Evolutionary conservation across 2,888 invertebrate species (phyloP), one percentile per base, ranked within the genome.

Genomic region (Ormyrus nitidulus): DNA sequence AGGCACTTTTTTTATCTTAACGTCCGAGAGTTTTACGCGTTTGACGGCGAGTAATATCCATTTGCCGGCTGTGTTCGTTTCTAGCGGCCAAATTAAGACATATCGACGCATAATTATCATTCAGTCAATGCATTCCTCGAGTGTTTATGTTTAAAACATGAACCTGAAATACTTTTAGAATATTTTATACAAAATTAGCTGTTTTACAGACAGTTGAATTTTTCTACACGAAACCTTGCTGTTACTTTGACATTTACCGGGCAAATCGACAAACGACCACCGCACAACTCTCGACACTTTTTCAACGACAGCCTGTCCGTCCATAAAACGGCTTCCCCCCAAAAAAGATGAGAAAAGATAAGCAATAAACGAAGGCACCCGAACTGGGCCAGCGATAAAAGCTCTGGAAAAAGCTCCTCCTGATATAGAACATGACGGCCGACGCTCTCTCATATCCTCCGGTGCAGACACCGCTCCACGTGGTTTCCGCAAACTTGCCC

Each of bases 401-500:
- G 51, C 9, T 5, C 13, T 5, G 19, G 9, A 19, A 13, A 66
- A 66, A 53, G 65, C 19, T 51, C 44, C 46, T 46, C 46, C 61
- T 6, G 3, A 13, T 19, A 61, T 68, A 56, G 34, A 7, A 56
- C 0, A 51, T 4, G 61, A 19, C 19, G 19, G 19, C 19, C 51
- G 48, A 44, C 10, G 53, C 7, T 73, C 19, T 64, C 48, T 44
- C 48, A 5, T 61, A 49, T 9, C 13, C n/a, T n/a, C 46, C 19
- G n/a, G n/a, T 9, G 19, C 19, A 34, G 72, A 51, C 8, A 51
- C n/a, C 34, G 46, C 34, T 13, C 65, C 74, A 71, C 74, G 74
- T 69, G 73, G 79, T 73, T 79, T 79, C 79, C 79, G 79, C 70
- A 73, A 79, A 79, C 81, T 84, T 80, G 59, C 72, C 83, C 83